Base-by-base conservation (phyloP, 1,140 invertebrate genomes). In the Meloidogyne hapla region DNA sequence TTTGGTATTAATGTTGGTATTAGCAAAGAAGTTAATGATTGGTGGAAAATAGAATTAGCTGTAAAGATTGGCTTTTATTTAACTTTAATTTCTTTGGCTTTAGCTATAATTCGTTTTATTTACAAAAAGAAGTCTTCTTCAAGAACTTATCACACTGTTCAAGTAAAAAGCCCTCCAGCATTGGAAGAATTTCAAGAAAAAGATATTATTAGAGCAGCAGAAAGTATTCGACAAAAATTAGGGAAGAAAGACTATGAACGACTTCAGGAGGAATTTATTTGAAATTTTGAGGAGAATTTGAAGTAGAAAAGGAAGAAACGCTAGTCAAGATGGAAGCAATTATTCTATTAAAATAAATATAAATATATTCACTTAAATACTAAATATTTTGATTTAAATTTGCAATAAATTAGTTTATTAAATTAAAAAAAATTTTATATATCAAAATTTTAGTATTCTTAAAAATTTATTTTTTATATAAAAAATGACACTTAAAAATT, bases 151-250 rank as follows among this genome's bases (percentile, higher is more conserved):
- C 78, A 78, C 28, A 74, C 64, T 10, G 48, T 79, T 40, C 76
- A 48, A 28, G 69, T 79, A n/a, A 56, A 56, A 56, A 66, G 26
- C 18, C 79, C 77, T 26, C 77, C 77, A n/a, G 42, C 64, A 45
- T 61, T 79, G 56, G 74, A 61, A 15, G 77, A 79, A 38, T 62
- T 62, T 45, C 80, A 79, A 23, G 33, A 79, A 42, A 78, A 79
- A 79, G 77, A 79, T 48, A 79, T 79, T 45, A 75, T 79, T 33
- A 65, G n/a, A 25, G 77, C 77, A 10, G 77, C 77, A 25, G 42
- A 79, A 45, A 78, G 64, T 48, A 75, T 79, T 26, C 45, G 42
- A 23, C 45, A 80, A 18, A 79, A 79, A 45, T 62, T 75, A 23
- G 75, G 75, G 8, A 72, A 73, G 25, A 76, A 77, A 42, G 42